These are phyloP conservation scores for Hylaea fasciaria DNA, from an alignment of 2,888 invertebrate genomes.

Conservation along the genomic window DNA sequence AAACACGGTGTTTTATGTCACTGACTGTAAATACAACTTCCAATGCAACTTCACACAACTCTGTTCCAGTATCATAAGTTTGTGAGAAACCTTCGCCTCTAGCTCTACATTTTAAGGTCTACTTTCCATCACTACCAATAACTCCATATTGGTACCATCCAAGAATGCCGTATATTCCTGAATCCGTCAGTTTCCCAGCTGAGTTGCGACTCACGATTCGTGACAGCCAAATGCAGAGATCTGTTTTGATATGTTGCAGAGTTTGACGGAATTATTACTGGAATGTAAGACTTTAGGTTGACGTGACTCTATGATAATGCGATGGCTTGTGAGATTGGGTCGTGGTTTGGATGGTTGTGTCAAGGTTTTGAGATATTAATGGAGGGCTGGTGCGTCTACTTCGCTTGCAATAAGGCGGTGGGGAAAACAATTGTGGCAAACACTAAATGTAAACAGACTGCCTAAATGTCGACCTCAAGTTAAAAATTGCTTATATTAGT, in stretches of 20 bases:
- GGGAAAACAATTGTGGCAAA: no score
- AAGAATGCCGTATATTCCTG: conserved; percentile 1
- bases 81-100: no score
- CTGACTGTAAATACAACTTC: no score
- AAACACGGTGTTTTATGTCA: no score
- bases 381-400: no score
- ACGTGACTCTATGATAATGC: conserved; percentile 18
- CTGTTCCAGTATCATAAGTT: no score
- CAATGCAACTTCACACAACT: no score
- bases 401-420: no score
- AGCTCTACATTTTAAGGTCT: not conserved
- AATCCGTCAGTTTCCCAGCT: not conserved
- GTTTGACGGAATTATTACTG: conserved; percentile 41
- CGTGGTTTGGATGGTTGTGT: conserved; percentile 4
- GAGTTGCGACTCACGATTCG: not conserved
- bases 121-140: conserved; percentile 8
- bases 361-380: conserved; percentile 9
- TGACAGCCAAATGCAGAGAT: conserved; percentile 40
- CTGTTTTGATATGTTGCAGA: conserved; percentile 38
- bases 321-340: not conserved
- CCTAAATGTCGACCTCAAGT: no score
- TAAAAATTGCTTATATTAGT: no score
- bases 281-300: conserved; percentile 9
- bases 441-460: no score
- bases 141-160: conserved; percentile 7